Percentiles rank a stretch among this genome's conserved stretches.
These are phyloP conservation scores for Nannospalax galili DNA, from an alignment of 2,113 vertebrate species.

Conservation along the genomic window DNA sequence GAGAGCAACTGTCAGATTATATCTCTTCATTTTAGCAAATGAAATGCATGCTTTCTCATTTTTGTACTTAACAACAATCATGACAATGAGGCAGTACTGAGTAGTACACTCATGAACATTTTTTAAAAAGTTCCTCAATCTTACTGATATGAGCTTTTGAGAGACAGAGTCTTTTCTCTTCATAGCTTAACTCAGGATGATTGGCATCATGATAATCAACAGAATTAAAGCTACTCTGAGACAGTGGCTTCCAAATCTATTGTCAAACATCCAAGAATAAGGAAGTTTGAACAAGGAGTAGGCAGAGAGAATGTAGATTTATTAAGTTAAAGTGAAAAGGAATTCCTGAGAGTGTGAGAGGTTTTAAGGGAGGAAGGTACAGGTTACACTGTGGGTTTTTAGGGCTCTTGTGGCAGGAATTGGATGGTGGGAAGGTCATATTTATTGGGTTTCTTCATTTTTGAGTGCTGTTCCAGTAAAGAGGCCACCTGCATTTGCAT, in stretches of 20 bases:
- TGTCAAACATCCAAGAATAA: not conserved
- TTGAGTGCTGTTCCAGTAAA: not conserved
- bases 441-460: not conserved
- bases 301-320: not conserved
- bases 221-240: not conserved
- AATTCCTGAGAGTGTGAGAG: not conserved
- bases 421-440: not conserved
- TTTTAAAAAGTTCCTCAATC: not conserved
- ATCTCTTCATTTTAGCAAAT: not conserved
- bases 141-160: not conserved
- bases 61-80: not conserved
- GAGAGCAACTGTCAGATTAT: not conserved
- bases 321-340: not conserved
- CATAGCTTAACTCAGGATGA: too few species aligned
- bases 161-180: not conserved
- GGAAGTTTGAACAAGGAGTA: not conserved
- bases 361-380: not conserved
- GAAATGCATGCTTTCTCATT: not conserved
- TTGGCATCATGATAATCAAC: not conserved
- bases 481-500: not conserved
- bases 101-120: not conserved
- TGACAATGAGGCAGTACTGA: not conserved
- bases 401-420: not conserved
- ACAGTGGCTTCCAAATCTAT: not conserved
- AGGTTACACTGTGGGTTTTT: not conserved